Conservation (phyloP, 2,113 vertebrate species). For the Pseudorectes ferrugineus region DNA sequence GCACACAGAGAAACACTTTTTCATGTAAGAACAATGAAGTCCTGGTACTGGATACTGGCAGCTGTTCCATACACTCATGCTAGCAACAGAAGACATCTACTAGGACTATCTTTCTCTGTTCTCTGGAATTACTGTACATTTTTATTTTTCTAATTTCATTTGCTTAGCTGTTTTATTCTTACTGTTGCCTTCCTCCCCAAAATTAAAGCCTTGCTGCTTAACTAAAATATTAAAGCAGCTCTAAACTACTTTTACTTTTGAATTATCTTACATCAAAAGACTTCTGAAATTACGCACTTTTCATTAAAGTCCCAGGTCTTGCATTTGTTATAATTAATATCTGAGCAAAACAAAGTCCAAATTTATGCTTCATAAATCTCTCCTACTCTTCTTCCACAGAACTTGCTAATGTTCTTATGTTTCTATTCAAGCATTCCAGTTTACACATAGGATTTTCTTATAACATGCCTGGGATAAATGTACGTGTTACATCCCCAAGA, state of each 20-base stretch:
- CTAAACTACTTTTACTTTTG: background rate
- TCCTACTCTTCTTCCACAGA: background rate
- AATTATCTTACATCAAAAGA: background rate
- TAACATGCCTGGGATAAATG: background rate
- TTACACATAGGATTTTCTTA: background rate
- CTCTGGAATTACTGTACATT: background rate
- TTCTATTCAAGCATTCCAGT: background rate
- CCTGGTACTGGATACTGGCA: background rate
- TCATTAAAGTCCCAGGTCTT: background rate
- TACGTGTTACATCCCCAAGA: background rate
- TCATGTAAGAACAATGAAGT: background rate
- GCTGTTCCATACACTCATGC: background rate
- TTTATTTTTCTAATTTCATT: background rate
- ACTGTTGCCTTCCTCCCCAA: background rate
- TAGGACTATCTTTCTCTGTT: background rate
- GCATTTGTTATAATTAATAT: background rate
- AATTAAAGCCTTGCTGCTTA: background rate
- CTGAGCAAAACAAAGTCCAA: background rate
- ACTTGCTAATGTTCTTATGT: background rate
- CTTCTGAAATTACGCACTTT: background rate
- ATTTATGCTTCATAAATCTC: background rate
- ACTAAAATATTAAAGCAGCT: background rate
- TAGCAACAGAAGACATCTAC: background rate
- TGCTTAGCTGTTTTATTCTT: background rate
- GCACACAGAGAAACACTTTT: background rate